A percentile compares a stretch with the other conserved stretches of the same genome.
phyloP scores from a whole-genome alignment of 2,888 invertebrate genomes.

The Sminthurinus aureus region DNA sequence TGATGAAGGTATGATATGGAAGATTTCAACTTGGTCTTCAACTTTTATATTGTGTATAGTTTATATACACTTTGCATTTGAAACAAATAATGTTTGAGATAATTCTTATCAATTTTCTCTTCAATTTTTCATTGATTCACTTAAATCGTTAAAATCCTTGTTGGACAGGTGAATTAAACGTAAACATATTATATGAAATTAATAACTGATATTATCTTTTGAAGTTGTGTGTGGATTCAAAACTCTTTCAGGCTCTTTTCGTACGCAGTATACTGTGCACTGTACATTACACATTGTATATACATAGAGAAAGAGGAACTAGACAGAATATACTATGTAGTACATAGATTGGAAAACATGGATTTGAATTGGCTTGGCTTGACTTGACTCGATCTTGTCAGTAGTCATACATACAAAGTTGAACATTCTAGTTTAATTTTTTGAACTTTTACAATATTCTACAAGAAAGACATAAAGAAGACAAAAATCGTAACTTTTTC shows the following conservation, averaged over 20 bases:
- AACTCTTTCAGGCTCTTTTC: not conserved
- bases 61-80: no score
- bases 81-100: not conserved
- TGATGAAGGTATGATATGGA: not conserved
- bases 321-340: no score
- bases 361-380: no score
- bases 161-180: not conserved
- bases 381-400: no score
- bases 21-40: no score
- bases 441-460: not conserved
- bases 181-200: not conserved
- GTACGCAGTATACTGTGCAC: no score
- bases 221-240: not conserved
- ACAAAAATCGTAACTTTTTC: not conserved
- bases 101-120: not conserved
- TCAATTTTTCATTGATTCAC: not conserved
- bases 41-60: not conserved
- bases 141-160: not conserved
- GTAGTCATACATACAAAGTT: not conserved
- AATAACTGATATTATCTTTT: not conserved
- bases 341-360: no score
- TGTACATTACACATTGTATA: no score
- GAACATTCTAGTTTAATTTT: not conserved
- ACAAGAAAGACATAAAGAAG: not conserved
- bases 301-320: no score